These are phyloP conservation scores for Anser brachyrhynchus DNA, from an alignment of 2,113 vertebrate species.

Conservation along the genomic window DNA sequence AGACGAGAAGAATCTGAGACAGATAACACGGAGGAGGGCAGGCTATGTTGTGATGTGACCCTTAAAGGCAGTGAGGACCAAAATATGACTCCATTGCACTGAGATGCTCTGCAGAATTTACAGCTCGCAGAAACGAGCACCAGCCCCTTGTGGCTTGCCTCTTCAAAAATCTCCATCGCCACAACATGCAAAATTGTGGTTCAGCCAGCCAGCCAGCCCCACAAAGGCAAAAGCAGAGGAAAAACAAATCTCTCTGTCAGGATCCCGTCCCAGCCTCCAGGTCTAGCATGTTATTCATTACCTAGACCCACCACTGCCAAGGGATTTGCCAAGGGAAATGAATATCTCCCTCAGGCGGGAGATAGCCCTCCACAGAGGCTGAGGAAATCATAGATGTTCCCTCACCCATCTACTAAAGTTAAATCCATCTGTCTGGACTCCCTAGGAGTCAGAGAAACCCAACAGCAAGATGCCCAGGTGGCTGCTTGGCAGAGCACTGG, in stretches of 20 bases:
- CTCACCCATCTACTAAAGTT: neutral
- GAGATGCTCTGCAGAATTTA: neutral
- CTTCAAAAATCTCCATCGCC: rapidly evolving
- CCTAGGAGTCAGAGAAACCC: neutral
- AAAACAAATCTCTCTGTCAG: neutral
- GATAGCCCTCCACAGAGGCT: neutral
- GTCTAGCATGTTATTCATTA: neutral
- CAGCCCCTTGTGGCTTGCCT: neutral
- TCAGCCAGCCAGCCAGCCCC: neutral
- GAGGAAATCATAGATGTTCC: neutral
- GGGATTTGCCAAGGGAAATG: neutral
- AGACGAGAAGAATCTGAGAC: neutral
- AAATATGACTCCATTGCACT: neutral
- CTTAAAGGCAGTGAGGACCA: neutral
- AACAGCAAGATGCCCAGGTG: neutral
- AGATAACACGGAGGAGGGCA: neutral
- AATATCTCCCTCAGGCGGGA: neutral
- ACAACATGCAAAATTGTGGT: neutral
- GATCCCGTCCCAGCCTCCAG: neutral
- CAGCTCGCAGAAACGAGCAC: neutral
- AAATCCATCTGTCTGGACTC: neutral
- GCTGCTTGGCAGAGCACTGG: neutral
- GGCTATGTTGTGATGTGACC: neutral
- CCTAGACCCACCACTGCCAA: neutral
- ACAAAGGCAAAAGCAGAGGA: neutral